Evolutionary conservation across 1,140 invertebrate genomes (phyloP).

Genomic region (Oedothorax gibbosus): DNA sequence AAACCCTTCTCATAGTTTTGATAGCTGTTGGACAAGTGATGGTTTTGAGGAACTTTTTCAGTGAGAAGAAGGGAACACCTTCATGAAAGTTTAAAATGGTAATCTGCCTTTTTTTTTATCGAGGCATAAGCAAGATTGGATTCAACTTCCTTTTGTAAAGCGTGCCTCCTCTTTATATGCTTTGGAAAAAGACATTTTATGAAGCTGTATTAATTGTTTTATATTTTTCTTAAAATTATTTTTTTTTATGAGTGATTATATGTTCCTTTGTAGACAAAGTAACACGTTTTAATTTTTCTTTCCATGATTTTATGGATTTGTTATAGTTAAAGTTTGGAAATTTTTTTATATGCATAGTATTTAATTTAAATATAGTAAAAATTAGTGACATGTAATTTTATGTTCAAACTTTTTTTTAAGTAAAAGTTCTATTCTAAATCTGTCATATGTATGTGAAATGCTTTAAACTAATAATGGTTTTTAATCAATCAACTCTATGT

Average conservation of each 20-base stretch:
- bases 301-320: no score
- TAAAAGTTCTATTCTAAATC: no score
- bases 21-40: conserved; percentile 91
- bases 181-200: conserved; percentile 3
- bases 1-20: conserved; percentile 85
- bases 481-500: no score
- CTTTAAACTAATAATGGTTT: no score
- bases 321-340: no score
- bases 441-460: no score
- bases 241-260: not conserved
- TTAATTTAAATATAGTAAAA: no score
- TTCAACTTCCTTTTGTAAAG: conserved; percentile 20
- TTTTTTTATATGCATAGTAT: no score
- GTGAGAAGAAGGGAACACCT: conserved; percentile 77
- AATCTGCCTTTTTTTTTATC: not conserved
- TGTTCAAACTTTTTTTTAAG: no score
- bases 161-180: conserved; percentile 46
- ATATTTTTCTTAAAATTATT: conserved; percentile 7
- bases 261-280: no score
- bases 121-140: conserved; percentile 38
- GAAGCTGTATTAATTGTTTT: conserved; percentile 29
- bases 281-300: no score
- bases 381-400: no score
- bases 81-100: conserved; percentile 36
- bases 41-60: conserved; percentile 94